Evolutionary conservation across 2,888 invertebrate genomes (phyloP), one percentile per base, ranked within the genome.

Genomic region (Chorisops tibialis): DNA sequence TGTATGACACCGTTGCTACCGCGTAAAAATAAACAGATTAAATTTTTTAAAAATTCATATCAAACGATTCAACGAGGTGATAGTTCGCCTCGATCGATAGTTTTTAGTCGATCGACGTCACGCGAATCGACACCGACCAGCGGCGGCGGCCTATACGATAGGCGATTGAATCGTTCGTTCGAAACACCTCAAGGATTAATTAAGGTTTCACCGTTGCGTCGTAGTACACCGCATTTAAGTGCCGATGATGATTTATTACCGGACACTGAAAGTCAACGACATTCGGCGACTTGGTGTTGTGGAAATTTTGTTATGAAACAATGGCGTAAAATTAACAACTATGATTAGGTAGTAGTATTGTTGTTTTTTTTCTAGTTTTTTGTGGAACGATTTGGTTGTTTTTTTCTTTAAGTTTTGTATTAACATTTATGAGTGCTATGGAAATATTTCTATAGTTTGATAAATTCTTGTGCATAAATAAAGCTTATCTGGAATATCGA

Each of bases 251-350:
- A 62, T 22, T n/a, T 59, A 11, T 14, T 51, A 52, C 67, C 64
- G 6, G 68, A 67, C 39, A 22, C 30, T 66, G 71, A 75, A 66
- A 43, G 43, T 30, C 43, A 56, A 56, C 69, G 77, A 62, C 75
- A 77, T 67, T 76, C 78, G 66, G 77, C 76, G 63, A 77, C 76
- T 65, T 89, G 89, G 89, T 89, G 89, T 78, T 89, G 89, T 77
- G 89, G 88, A 74, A 85, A 86, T 69, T 87, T 89, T 79, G 88
- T 89, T 67, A 79, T 83, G 75, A 86, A 87, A 77, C 88, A 89
- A 70, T 84, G 89, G 79, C 85, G 85, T 70, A 87, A 87, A 79
- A 86, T 88, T 59, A 87, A 89, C 74, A 86, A 87, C 74, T 83
- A 86, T 79, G 87, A 87, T 58, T 60, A 50, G 48, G 50, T 50